Conservation (phyloP, 2,888 invertebrate genomes). For the Trissoscelio sp. region DNA sequence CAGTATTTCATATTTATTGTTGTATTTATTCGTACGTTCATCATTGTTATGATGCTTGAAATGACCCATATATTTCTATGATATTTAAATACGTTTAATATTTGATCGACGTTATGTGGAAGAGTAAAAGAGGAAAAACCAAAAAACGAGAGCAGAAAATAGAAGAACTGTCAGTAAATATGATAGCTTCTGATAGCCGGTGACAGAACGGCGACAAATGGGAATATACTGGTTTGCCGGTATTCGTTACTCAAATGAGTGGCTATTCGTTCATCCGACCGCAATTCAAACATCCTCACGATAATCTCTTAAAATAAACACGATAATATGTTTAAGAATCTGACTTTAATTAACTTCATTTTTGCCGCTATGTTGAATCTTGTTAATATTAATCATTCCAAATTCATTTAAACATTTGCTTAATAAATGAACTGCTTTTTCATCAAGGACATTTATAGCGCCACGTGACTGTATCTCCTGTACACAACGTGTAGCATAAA, state of each 20-base stretch:
- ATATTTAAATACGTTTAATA: slow-evolving; percentile 51
- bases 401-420: neutral
- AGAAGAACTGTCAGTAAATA: slow-evolving; percentile 47
- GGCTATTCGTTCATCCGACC: slow-evolving; percentile 39
- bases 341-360: slow-evolving; percentile 28
- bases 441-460: neutral
- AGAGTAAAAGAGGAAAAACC: slow-evolving; percentile 29
- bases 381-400: neutral
- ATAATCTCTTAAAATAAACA: slow-evolving; percentile 43
- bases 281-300: slow-evolving; percentile 33
- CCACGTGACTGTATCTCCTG: neutral
- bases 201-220: slow-evolving; percentile 63
- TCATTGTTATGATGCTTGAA: slow-evolving; percentile 10
- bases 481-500: neutral
- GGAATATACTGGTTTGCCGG: slow-evolving; percentile 50
- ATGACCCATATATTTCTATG: slow-evolving; percentile 34
- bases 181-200: slow-evolving; percentile 50
- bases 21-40: slow-evolving; percentile 2
- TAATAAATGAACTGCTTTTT: neutral
- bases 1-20: neutral
- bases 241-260: slow-evolving; percentile 52
- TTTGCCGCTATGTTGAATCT: neutral
- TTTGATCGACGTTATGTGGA: slow-evolving; percentile 38
- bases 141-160: slow-evolving; percentile 31
- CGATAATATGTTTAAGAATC: slow-evolving; percentile 8